Conservation (phyloP, 2,797 vertebrate genomes). For the Silurus lanzhouensis region DNA sequence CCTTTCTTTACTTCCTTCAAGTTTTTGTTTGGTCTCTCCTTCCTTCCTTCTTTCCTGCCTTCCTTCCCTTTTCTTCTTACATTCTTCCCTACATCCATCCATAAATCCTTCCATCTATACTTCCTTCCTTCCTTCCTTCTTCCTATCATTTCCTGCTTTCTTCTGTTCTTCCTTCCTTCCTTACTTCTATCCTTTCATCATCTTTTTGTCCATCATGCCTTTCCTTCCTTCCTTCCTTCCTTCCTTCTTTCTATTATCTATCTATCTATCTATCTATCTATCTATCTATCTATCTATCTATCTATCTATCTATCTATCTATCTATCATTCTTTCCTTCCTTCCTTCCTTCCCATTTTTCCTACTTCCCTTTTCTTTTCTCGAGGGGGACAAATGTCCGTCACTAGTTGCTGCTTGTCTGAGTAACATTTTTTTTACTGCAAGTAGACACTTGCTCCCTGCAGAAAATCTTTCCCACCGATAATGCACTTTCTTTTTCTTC, state of each 20-base stretch:
- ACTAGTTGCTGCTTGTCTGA: constrained; percentile 7
- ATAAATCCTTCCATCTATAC: too few relatives aligned
- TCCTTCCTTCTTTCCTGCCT: not conserved
- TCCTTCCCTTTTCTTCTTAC: too few relatives aligned
- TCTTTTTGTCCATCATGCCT: too few relatives aligned
- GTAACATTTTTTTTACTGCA: not conserved
- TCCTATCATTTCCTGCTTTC: not conserved
- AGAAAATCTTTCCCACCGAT: not conserved
- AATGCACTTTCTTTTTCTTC: not conserved
- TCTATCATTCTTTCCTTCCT: not conserved
- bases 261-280: not conserved
- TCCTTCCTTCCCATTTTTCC: too few relatives aligned
- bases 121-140: too few relatives aligned
- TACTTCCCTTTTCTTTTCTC: not conserved
- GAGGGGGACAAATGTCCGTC: not conserved
- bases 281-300: not conserved
- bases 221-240: not conserved
- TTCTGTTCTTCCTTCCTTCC: too few relatives aligned
- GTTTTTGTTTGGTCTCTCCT: too few relatives aligned
- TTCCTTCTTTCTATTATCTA: too few relatives aligned
- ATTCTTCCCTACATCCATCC: too few relatives aligned
- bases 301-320: not conserved
- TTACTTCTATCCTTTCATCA: too few relatives aligned
- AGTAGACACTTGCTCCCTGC: not conserved
- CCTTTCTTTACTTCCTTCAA: not conserved